A percentile compares a stretch with the other conserved stretches of the same genome.
These are phyloP conservation scores for Cyclopterus lumpus DNA, from an alignment of 2,797 vertebrate genomes.

Conservation along the genomic window DNA sequence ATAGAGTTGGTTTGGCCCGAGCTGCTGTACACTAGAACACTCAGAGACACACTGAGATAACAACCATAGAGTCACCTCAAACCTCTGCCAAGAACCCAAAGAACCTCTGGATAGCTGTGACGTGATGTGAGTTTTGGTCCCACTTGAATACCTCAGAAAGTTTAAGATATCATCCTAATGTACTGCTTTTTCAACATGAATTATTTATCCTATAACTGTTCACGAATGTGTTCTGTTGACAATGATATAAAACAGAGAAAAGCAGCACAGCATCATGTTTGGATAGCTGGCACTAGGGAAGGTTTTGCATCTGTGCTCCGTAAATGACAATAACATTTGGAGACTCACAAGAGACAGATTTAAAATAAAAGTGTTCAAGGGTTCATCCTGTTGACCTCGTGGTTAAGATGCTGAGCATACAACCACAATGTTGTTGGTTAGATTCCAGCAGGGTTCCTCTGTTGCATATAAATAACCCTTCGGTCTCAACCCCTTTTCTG, in stretches of 20 bases:
- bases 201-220: background rate
- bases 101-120: slow-evolving; percentile 14
- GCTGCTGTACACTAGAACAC: slow-evolving; percentile 30
- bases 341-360: background rate
- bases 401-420: background rate
- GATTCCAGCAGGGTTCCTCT: background rate
- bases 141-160: background rate
- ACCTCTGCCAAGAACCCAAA: slow-evolving; percentile 32
- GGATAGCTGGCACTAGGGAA: background rate
- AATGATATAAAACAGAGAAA: background rate
- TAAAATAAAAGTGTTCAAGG: background rate
- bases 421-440: background rate
- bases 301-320: background rate
- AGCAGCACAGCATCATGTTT: background rate
- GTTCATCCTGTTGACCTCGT: background rate
- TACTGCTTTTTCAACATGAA: background rate
- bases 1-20: slow-evolving; percentile 42
- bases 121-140: slow-evolving; percentile 5
- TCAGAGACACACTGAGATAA: slow-evolving; percentile 42
- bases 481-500: background rate
- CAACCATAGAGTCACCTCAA: slow-evolving; percentile 43
- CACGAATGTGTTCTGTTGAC: background rate
- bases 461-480: background rate
- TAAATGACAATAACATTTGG: background rate
- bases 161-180: background rate